Percentiles rank a stretch among this genome's conserved stretches.
phyloP scores from a whole-genome alignment of 2,888 invertebrate genomes.

The Poecilus cupreus region DNA sequence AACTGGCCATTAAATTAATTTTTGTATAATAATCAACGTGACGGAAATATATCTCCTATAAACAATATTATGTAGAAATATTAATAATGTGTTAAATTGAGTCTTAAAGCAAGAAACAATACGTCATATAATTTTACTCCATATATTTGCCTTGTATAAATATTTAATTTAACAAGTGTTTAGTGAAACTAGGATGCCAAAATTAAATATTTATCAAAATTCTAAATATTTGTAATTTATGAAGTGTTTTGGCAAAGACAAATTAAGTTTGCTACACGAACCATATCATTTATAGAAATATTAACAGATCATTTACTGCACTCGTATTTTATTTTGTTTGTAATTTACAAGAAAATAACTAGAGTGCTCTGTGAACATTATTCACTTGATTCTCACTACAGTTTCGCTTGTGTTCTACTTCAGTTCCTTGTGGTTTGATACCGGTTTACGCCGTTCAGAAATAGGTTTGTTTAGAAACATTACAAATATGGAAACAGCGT shows the following conservation, averaged over 20 bases:
- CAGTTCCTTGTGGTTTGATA: constrained; percentile 46
- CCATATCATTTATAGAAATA: not conserved
- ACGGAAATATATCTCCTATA: not conserved
- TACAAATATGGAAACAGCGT: constrained; percentile 56
- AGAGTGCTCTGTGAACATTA: constrained; percentile 11
- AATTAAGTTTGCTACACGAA: not conserved
- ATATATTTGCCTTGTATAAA: constrained; percentile 14
- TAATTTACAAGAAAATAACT: constrained; percentile 10
- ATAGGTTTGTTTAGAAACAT: constrained; percentile 58
- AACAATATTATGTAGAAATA: not conserved
- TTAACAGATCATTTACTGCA: not conserved
- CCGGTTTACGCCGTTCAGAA: constrained; percentile 55
- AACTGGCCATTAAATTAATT: too few relatives aligned
- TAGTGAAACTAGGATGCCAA: constrained; percentile 11
- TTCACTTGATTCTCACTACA: constrained; percentile 43
- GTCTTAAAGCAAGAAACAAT: not conserved
- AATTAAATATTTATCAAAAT: constrained; percentile 28
- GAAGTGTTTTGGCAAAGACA: constrained; percentile 1
- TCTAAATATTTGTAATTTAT: constrained; percentile 34
- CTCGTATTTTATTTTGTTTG: constrained; percentile 6
- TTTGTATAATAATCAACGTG: too few relatives aligned
- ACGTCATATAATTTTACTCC: not conserved
- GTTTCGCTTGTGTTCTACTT: constrained; percentile 58
- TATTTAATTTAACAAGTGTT: constrained; percentile 31
- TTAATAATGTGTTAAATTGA: not conserved